These are phyloP conservation scores for Thera obeliscata DNA, from an alignment of 2,888 invertebrate genomes.

Conservation along the genomic window DNA sequence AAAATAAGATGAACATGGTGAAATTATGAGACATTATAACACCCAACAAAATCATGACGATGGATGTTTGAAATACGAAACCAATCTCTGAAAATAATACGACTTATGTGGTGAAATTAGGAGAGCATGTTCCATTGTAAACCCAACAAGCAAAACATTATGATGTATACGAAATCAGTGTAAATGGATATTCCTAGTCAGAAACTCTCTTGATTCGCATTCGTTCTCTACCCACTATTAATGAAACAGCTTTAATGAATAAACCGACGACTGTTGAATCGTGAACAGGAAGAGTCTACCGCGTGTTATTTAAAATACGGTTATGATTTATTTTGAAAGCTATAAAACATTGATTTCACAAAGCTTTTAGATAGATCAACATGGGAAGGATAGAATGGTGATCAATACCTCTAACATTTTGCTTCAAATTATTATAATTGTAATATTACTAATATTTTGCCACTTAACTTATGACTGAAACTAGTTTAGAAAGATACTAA, in stretches of 20 bases:
- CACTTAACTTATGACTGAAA: too few relatives aligned
- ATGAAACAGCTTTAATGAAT: slow-evolving; percentile 24
- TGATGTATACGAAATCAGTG: neutral
- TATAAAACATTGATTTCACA: slow-evolving; percentile 31
- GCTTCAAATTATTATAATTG: too few relatives aligned
- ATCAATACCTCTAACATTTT: neutral
- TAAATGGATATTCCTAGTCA: slow-evolving; percentile 2
- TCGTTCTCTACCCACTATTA: slow-evolving; percentile 20
- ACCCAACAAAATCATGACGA: neutral
- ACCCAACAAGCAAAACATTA: neutral
- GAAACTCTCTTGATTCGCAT: slow-evolving; percentile 8
- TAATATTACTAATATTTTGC: too few relatives aligned
- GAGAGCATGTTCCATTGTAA: too few relatives aligned
- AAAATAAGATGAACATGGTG: neutral
- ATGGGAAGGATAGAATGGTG: neutral
- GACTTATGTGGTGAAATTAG: too few relatives aligned
- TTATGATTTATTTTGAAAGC: slow-evolving; percentile 31
- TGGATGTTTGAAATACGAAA: too few relatives aligned
- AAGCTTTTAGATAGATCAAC: slow-evolving; percentile 27
- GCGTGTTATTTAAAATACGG: slow-evolving; percentile 34
- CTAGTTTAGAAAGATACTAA: neutral
- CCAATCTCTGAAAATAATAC: too few relatives aligned
- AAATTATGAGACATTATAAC: too few relatives aligned
- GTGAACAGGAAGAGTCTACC: slow-evolving; percentile 21
- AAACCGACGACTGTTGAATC: slow-evolving; percentile 12